Base-by-base conservation (phyloP, 2,888 invertebrate genomes). In the Epinotia demarniana region DNA sequence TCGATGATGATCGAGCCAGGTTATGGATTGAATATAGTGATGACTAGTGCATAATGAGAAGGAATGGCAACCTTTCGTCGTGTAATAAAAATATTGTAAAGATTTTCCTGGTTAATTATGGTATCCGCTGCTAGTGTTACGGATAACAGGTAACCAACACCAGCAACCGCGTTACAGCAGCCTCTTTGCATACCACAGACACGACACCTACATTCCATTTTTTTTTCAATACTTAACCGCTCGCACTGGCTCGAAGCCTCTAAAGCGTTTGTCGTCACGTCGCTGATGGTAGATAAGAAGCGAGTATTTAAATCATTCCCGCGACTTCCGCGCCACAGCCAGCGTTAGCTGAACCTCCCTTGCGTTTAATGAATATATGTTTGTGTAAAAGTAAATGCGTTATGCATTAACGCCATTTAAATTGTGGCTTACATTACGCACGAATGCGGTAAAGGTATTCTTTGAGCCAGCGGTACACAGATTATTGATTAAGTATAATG, bases 281-380 rank as follows among this genome's bases (percentile, higher is more conserved):
- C 81, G 84, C 84, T 83, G 90, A 92, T 91, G 85, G 81, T 82
- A 91, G 92, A 92, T 92, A 92, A 90, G 89, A 89, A 87, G 89
- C 87, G 89, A 85, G 89, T 90, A 90, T 91, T 92, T 91, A 90
- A 92, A 92, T 91, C 90, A 89, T 87, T 88, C 85, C 80, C 77
- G 70, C 75, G 49, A 70, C 70, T 75, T 75, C 75, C 75, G 75
- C 57, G 46, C 33, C 49, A 64, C 27, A 57, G 67, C 75, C 75
- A 75, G 72, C 72, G 55, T 61, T 55, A 18, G 4, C 43, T 67
- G 75, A 75, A 19, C 75, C 87, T 86, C 87, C 85, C 83, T 68
- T 58, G 53, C 68, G 61, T 67, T 53, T 55, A 73, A 43, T 19
- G n/a, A 68, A 71, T 39, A 69, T 69, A 69, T 69, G 69, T 69